A percentile compares a stretch with the other conserved stretches of the same genome.
These are phyloP conservation scores for Atherinomorus stipes DNA, from an alignment of 2,113 vertebrate genomes.

Conservation along the genomic window DNA sequence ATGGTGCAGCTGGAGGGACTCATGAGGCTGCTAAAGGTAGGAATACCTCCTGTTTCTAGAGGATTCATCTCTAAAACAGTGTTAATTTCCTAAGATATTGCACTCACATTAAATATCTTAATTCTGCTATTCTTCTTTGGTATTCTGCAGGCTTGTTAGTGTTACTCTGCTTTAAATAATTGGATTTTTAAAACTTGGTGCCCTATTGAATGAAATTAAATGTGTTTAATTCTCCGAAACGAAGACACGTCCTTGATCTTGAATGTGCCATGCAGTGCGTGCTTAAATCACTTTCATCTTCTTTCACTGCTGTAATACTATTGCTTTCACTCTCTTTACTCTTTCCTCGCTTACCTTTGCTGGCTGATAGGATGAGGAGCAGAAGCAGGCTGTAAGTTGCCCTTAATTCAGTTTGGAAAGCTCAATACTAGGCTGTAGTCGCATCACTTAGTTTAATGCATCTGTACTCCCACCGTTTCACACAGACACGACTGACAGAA, in stretches of 20 bases:
- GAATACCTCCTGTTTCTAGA: neutral
- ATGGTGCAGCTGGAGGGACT: constrained; percentile 98
- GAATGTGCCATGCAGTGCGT: constrained; percentile 42
- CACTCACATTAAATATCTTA: neutral
- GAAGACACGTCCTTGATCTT: constrained; percentile 7
- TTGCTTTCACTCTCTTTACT: constrained; percentile 57
- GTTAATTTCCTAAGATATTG: neutral
- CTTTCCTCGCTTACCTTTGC: constrained; percentile 63
- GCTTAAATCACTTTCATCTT: constrained; percentile 38
- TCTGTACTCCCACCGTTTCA: constrained; percentile 5
- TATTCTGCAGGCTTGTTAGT: neutral
- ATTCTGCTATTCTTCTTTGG: constrained; percentile 23
- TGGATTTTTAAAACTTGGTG: constrained; percentile 2
- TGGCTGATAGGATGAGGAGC: constrained; percentile 92
- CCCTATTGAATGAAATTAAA: constrained; percentile 4
- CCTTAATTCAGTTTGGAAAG: constrained; percentile 61
- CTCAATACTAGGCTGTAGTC: constrained; percentile 54
- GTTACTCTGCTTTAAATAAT: neutral
- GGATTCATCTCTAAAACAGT: neutral
- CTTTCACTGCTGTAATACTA: constrained; percentile 56
- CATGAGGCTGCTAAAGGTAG: constrained; percentile 96
- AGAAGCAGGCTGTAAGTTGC: constrained; percentile 96
- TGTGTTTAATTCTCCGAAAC: constrained; percentile 28
- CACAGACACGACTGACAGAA: constrained; percentile 39
- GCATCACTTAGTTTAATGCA: constrained; percentile 46